phyloP scores from a whole-genome alignment of 2,888 invertebrate genomes.

The Aleiodes testaceus region DNA sequence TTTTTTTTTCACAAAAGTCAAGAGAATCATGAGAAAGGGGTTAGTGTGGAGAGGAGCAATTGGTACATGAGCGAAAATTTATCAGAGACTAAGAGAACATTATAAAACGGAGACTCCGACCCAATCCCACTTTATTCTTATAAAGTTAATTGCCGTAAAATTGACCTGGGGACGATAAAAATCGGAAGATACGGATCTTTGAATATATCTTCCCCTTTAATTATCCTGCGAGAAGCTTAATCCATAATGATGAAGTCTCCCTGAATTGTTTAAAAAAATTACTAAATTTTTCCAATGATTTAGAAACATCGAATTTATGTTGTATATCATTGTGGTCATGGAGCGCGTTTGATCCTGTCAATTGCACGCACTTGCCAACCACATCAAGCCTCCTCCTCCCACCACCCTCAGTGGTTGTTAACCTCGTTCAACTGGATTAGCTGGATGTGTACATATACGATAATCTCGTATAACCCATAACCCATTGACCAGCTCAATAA shows the following conservation, averaged over 20 bases:
- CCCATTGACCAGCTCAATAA: slow-evolving; percentile 61
- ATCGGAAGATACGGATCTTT: slow-evolving; percentile 27
- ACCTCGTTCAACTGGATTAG: slow-evolving; percentile 63
- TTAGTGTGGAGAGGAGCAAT: not conserved
- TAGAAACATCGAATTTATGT: slow-evolving; percentile 53
- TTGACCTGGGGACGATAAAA: slow-evolving; percentile 26
- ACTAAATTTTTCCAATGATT: too few relatives aligned
- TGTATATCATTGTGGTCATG: slow-evolving; percentile 59
- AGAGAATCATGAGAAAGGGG: slow-evolving; percentile 3
- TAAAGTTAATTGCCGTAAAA: slow-evolving; percentile 43
- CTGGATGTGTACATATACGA: slow-evolving; percentile 55
- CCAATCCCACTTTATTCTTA: slow-evolving; percentile 20
- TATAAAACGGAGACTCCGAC: not conserved
- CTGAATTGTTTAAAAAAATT: too few relatives aligned
- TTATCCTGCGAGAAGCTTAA: slow-evolving; percentile 40
- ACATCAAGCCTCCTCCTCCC: slow-evolving; percentile 42
- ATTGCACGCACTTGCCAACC: slow-evolving; percentile 54
- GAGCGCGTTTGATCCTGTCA: slow-evolving; percentile 64
- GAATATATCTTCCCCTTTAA: not conserved
- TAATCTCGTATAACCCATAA: slow-evolving; percentile 58
- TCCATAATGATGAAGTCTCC: not conserved
- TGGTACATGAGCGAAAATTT: slow-evolving; percentile 15
- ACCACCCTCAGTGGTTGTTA: slow-evolving; percentile 50
- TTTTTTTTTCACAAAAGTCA: slow-evolving; percentile 36
- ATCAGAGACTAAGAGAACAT: slow-evolving; percentile 25